A percentile compares a stretch with the other conserved stretches of the same genome.
Conservation (phyloP, 37 sponge, comb jelly and placozoan genomes). For the Mnemiopsis leidyi region DNA sequence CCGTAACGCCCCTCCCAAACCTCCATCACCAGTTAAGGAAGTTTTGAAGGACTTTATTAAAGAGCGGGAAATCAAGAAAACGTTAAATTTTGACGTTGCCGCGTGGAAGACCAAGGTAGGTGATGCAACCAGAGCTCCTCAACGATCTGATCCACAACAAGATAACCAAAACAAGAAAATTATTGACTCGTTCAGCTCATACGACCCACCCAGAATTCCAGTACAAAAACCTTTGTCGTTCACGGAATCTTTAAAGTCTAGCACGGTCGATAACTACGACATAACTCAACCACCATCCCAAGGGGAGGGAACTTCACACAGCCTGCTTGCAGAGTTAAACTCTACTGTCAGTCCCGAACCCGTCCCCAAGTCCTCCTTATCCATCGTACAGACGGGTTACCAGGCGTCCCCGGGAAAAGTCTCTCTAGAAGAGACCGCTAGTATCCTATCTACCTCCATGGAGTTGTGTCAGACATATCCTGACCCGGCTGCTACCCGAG, state of each 20-base stretch:
- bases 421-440: background rate
- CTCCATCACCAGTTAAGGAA: background rate
- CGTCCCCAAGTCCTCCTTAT: background rate
- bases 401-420: background rate
- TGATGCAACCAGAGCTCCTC: background rate
- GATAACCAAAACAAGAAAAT: background rate
- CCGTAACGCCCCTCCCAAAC: background rate
- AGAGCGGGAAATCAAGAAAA: background rate
- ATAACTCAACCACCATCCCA: background rate
- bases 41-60: background rate
- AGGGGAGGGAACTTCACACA: background rate
- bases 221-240: background rate
- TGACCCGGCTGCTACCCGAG: background rate
- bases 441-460: slow-evolving; percentile 10
- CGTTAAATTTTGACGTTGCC: background rate
- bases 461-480: slow-evolving; percentile 7
- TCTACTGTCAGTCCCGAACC: background rate
- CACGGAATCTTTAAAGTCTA: background rate
- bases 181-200: background rate
- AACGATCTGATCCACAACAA: background rate
- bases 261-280: background rate
- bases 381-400: background rate
- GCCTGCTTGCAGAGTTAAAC: background rate
- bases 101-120: background rate
- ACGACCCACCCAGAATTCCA: background rate